Evolutionary conservation across 2,797 vertebrate genomes (phyloP), one percentile per base, ranked within the genome.

Genomic region (Enteromius anoplus): DNA sequence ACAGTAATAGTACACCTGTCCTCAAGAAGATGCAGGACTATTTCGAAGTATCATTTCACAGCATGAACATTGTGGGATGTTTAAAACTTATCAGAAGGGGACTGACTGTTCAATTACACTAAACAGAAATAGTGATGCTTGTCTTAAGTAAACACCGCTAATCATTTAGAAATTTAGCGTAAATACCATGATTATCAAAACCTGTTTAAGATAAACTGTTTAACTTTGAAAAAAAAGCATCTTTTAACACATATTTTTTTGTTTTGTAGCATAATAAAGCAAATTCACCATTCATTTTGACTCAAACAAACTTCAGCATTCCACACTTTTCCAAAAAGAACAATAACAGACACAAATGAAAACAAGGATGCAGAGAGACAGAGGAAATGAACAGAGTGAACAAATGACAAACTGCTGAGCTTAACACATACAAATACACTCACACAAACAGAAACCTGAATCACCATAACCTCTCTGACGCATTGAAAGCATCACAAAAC

Each of bases 391-490:
- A 42, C 23, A 11, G 26, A 26, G 72, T 55, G 19, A 34, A 42
- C 64, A 66, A 45, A 37, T 72, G 23, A 72, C 42, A 32, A 32
- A 60, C 29, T 42, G 19, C 72, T 55, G 32, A 72, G 12, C 17
- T 62, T 32, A 51, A 72, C 10, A 78, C 3, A 79, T 26, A 77
- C 29, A 34, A 34, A 34, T 34, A 40, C 37, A 40, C 37, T 7
- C 40, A 42, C 40, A 71, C 1, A 65, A 29, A 26, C 26, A 26
- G 26, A 15, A 32, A 19, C 19, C 60, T 11, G 79, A 84, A 60
- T 84, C 82, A 87, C 71, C 29, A 5, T 14, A 76, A 68, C 76
- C 71, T 69, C 12, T 58, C 15, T 69, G 23, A 84, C 37, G 34
- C 34, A 69, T 17, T 19, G 58, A 40, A 80, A 80, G 14, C 40